Evolutionary conservation across 2,113 vertebrate genomes (phyloP), one percentile per base, ranked within the genome.

Genomic region (Leucoraja erinaceus): DNA sequence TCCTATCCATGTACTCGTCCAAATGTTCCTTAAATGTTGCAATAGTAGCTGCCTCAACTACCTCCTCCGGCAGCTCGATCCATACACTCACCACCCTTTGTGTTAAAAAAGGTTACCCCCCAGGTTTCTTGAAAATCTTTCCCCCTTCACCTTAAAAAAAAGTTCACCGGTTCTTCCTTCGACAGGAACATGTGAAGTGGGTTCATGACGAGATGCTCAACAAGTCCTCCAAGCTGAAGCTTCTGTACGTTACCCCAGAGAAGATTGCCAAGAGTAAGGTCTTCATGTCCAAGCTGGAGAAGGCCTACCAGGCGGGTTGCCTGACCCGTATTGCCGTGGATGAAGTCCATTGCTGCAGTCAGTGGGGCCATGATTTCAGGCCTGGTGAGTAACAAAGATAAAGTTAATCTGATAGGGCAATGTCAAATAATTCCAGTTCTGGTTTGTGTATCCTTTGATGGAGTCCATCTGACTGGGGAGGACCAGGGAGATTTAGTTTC

Each of bases 361-460:
- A 99, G 61, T 99, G 99, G 99, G 99, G 99, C 2, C 98, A 99
- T 0, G 99, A 99, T 94, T 99, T 99, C 96, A 97, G 98, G 94
- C 98, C 98, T 74, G 98, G 98, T 99, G 95, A 92, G 79, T 28
- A 70, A 12, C 38, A 47, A 47, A 47, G 38, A 47, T 70, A 25
- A 47, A 5, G 16, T 91, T 38, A 5, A 22, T 63, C 10, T 8
- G 5, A 90, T 22, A 33, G 16, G 33, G 56, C 10, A n/a, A 0
- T 59, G 4, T 61, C 4, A 81, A 22, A 54, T 81, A 54, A 54
- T 47, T 54, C 18, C 54, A 56, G 47, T 20, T 1, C 18, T 54
- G 79, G 79, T 56, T 22, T 56, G 22, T 11, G 28, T 83, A 20
- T 20, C 79, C 9, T 6, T 81, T 81, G 22, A 79, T 72, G 70